Evolutionary conservation across 2,113 vertebrate species (phyloP).

Genomic region (Phainopepla nitens): DNA sequence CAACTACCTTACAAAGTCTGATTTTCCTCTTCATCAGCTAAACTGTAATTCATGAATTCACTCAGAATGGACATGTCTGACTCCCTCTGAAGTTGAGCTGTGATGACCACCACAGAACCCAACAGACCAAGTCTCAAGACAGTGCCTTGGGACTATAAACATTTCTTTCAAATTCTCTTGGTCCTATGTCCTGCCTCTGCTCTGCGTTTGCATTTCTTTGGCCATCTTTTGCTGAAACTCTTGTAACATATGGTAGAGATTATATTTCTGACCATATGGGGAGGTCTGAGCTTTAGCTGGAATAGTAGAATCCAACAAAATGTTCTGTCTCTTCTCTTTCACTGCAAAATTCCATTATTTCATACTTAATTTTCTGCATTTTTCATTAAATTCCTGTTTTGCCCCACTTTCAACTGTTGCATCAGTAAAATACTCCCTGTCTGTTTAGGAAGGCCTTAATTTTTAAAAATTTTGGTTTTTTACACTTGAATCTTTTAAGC

Average conservation of each 20-base stretch:
- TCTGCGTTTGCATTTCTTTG: background rate
- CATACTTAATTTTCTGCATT: background rate
- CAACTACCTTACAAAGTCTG: background rate
- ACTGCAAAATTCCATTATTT: background rate
- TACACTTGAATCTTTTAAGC: background rate
- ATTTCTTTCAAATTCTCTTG: background rate
- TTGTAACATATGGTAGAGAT: background rate
- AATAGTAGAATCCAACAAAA: background rate
- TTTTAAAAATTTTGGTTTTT: background rate
- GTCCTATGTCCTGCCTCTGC: background rate
- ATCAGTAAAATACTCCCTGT: background rate
- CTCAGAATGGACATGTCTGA: background rate
- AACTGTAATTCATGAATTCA: background rate
- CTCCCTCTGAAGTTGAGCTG: background rate
- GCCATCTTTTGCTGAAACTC: background rate
- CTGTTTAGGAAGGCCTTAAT: background rate
- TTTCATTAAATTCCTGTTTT: background rate
- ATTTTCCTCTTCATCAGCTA: background rate
- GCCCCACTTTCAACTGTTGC: background rate
- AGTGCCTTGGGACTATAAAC: background rate
- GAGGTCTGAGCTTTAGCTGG: background rate
- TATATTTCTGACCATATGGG: background rate
- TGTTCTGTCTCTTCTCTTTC: background rate
- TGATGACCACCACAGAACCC: background rate
- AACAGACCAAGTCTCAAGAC: background rate